Evolutionary conservation across 2,888 invertebrate genomes (phyloP), one percentile per base, ranked within the genome.

Genomic region (Ligdia adustata): DNA sequence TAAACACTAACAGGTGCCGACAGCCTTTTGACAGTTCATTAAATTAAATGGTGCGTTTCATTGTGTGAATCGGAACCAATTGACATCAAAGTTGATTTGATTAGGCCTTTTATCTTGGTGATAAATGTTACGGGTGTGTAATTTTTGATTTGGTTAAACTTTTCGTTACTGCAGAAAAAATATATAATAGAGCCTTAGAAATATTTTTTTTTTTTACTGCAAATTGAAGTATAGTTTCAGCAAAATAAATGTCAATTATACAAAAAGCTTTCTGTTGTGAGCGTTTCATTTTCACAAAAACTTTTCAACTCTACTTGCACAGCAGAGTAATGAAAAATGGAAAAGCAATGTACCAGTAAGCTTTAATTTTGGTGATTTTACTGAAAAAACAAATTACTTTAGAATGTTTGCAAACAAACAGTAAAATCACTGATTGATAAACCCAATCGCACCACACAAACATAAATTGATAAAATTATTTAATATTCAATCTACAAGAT

Each of bases 1-100:
- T 82, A 81, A 75, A 81, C 82, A 82, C 79, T 84, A 84, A 86
- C 85, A 79, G 80, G 81, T 75, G 74, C 75, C 79, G 87, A 84
- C 86, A 77, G 78, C 73, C 72, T 79, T 80, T 79, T 80, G 83
- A 82, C 81, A 78, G 75, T 82, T 79, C 82, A 85, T 86, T 86
- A 80, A 83, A 86, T 87, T 79, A 80, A 82, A 88, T 82, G 75
- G 71, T 64, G 66, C 70, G 62, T 71, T 67, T 63, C 54, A 79
- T 75, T 79, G 71, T 70, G 57, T 61, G 72, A 72, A 60, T 62
- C 56, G 57, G 37, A 42, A 38, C 37, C 32, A 37, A 42, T 48
- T 42, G 32, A 48, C 48, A 32, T 37, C 48, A 42, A 33, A 22
- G 37, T 32, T 48, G 16, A 37, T 22, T 42, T 38, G 50, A 59